Evolutionary conservation across 2,113 vertebrate species (phyloP), one percentile per base, ranked within the genome.

Genomic region (Gobius niger): DNA sequence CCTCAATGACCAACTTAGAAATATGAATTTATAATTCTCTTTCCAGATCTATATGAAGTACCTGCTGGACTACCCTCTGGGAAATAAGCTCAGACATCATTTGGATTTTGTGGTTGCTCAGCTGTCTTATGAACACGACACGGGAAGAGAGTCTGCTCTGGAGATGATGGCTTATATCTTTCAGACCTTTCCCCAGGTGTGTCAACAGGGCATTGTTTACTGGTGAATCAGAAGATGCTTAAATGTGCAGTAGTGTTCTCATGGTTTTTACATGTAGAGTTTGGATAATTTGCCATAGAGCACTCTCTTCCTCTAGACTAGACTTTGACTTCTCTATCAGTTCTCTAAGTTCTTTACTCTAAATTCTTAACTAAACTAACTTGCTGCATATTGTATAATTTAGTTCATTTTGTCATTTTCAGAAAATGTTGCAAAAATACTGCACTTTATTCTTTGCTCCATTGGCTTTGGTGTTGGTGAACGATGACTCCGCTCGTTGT

Each of bases 21-120:
- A 34, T 34, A 34, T 34, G 24, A 47, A 67, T 16, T 0, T 44
- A 7, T 42, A 5, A 47, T 19, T 60, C 11, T 76, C 41, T 46
- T 52, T 49, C 7, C 85, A 99, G 98, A 96, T 99, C 82, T 99
- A 96, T 72, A 82, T 97, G 67, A 98, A 95, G 78, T 99, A 99
- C n/a, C 90, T 99, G 79, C 91, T 99, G 88, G 97, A 99, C 81
- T 99, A 99, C 85, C 98, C 98, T 0, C 91, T 99, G 72, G 97
- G 96, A 44, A 94, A 91, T 52, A 96, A 95, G 82, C 83, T 99
- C 79, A 93, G 82, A 72, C 40, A 68, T 0, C 96, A 96, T 84
- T 77, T 99, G 88, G 94, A 98, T 72, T 99, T 98, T 54, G 85
- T 98, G 47, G 93, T 98, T 0, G 93, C 96, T 9, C 98, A 99